Conservation (phyloP, 2,888 invertebrate genomes). For the Rhagonycha lutea region DNA sequence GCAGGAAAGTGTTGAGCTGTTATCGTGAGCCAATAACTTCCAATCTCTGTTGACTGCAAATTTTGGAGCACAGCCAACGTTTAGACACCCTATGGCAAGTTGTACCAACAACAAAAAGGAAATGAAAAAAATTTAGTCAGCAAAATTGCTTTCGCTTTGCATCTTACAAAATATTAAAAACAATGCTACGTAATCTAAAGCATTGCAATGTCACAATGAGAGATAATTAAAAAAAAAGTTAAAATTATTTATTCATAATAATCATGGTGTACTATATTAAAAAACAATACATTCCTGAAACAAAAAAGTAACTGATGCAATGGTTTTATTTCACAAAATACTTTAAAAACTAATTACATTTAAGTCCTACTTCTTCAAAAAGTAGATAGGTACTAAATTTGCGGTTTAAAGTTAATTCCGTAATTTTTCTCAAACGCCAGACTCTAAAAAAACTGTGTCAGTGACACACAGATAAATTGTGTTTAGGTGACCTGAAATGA, state of each 20-base stretch:
- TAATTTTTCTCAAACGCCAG: neutral
- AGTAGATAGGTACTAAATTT: neutral
- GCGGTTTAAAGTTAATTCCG: neutral
- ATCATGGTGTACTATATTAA: neutral
- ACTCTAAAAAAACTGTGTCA: neutral
- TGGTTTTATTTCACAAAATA: neutral
- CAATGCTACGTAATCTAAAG: neutral
- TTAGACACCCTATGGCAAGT: conserved; percentile 7
- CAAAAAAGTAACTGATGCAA: neutral
- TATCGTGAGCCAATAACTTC: conserved; percentile 11
- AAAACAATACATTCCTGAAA: neutral
- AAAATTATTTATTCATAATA: neutral
- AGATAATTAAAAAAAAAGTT: neutral
- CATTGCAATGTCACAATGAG: neutral
- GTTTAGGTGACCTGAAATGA: neutral
- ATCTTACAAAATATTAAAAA: conserved; percentile 2
- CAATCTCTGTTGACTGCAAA: conserved; percentile 11
- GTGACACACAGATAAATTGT: neutral
- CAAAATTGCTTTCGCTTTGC: conserved; percentile 2
- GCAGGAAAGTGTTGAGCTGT: conserved; percentile 22
- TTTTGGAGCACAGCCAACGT: conserved; percentile 18
- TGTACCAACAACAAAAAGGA: conserved; percentile 3
- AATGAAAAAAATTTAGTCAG: conserved; percentile 4
- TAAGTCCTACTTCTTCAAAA: neutral
- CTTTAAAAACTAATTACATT: neutral